A percentile compares a stretch with the other conserved stretches of the same genome.
phyloP scores from a whole-genome alignment of 2,888 invertebrate genomes.

The Drosophila multiciliata region DNA sequence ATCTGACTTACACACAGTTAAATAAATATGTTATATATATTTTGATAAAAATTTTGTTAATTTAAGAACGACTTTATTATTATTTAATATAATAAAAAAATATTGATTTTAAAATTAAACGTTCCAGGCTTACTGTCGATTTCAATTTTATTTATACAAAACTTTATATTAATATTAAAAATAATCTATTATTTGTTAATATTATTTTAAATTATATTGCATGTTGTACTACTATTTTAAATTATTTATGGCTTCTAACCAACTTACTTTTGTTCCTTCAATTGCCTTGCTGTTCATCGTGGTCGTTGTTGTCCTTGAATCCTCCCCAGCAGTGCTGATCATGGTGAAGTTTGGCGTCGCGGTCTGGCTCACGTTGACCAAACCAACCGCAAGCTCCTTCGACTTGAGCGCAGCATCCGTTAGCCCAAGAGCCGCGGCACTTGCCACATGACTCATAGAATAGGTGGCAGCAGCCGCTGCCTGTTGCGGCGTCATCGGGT shows the following conservation, averaged over 20 bases:
- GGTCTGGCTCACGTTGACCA: conserved; percentile 25
- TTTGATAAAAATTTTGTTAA: neutral
- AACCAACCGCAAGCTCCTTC: conserved; percentile 33
- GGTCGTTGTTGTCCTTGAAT: conserved; percentile 5
- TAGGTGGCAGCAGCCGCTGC: conserved; percentile 78
- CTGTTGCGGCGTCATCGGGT: conserved; percentile 83
- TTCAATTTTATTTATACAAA: neutral
- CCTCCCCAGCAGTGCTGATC: conserved; percentile 29
- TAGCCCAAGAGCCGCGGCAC: conserved; percentile 43
- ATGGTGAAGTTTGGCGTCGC: conserved; percentile 43
- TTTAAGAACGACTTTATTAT: too few relatives aligned
- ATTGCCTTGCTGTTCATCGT: conserved; percentile 6
- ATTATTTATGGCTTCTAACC: neutral
- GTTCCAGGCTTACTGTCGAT: neutral
- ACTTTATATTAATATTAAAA: neutral
- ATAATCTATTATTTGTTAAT: neutral
- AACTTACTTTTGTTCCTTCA: neutral
- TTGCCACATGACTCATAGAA: conserved; percentile 75
- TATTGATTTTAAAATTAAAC: neutral
- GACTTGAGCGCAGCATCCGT: conserved; percentile 40
- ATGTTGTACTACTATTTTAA: neutral
- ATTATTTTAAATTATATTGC: neutral
- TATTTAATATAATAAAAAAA: too few relatives aligned
- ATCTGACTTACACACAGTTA: too few relatives aligned
- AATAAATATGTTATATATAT: neutral